Evolutionary conservation across 2,797 vertebrate species (phyloP), one percentile per base, ranked within the genome.

Genomic region (Coluber constrictor): DNA sequence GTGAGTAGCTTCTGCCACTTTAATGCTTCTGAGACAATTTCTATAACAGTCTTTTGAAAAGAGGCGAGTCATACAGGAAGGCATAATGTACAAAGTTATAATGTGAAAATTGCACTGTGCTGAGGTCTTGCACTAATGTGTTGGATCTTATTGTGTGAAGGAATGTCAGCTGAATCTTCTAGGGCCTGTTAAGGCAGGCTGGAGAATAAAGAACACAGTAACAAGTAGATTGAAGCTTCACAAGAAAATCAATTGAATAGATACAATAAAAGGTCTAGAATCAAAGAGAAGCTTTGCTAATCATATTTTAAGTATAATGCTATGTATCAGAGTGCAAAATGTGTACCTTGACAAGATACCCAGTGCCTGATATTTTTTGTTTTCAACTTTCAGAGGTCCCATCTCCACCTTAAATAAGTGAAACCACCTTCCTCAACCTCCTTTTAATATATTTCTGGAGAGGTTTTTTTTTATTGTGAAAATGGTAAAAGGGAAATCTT

Each of bases 231-330:
- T 74, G 18, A 23, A 59, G 55, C 63, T 93, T 90, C 83, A 88
- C 70, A 43, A 88, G 89, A 79, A 60, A 93, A 93, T 87, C 88
- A 87, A n/a, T 79, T 74, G 61, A 90, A 43, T 93, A 88, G 90
- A 66, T 92, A 89, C 27, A 25, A 47, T 37, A 51, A 51, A 74
- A 74, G 47, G 88, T n/a, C 70, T 10, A 51, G 79, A 87, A 59
- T 60, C 7, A 87, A 87, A 92, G 60, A 56, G 18, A 87, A 57
- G 47, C 55, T 60, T 92, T 74, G 88, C 29, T 87, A 29, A 86
- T n/a, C 60, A 87, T 43, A 87, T 93, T 88, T 87, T 63, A 54
- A 70, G 51, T 25, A 18, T 20, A 23, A 70, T n/a, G 18, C 11
- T 55, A 55, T 66, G 27, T 37, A 83, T 47, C 20, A 47, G 37